Evolutionary conservation across 1,140 invertebrate species (phyloP), one percentile per base, ranked within the genome.

Genomic region (Antheraea mylitta): DNA sequence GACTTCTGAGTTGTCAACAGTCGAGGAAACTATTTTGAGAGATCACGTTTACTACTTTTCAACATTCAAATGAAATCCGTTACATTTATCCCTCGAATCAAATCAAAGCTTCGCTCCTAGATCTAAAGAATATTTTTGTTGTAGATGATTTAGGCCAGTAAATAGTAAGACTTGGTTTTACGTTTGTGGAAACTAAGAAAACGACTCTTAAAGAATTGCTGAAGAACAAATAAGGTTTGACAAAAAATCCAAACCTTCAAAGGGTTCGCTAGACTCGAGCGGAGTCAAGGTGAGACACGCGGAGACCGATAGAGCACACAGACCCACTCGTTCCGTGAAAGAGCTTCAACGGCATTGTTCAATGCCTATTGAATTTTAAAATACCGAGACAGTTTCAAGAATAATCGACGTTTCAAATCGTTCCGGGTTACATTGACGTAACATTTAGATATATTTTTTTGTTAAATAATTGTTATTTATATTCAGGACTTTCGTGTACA

Each of bases 291-390:
- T 70, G 66, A 70, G 61, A 37, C 66, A 38, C 66, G 30, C 11
- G 5, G 65, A 13, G 59, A 48, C 61, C 18, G 70, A 71, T 71
- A 71, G 66, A 60, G 70, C 70, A 71, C 66, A 68, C 70, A 68
- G 64, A 64, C 22, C 64, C 70, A 65, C 70, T 68, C 62, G 37
- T 22, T 64, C 7, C 6, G 18, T 30, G 18, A 19, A 19, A 30
- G 59, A 19, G 18, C 18, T n/a, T 3, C 18, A 18, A 22, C 59
- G 18, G 59, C 16, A 53, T 53, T 53, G 45, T 53, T 53, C 16
- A 0, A n/a, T 53, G 16, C 11, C 45, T 53, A 53, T 53, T 53
- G 45, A 53, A 53, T 53, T 53, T 16, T 6, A 53, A 53, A 16
- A 53, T 13, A 53, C 38, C 38, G 2, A 53, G 16, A 53, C 45